phyloP scores from a whole-genome alignment of 2,113 vertebrate genomes.

The cattle (Bos taurus) region DNA sequence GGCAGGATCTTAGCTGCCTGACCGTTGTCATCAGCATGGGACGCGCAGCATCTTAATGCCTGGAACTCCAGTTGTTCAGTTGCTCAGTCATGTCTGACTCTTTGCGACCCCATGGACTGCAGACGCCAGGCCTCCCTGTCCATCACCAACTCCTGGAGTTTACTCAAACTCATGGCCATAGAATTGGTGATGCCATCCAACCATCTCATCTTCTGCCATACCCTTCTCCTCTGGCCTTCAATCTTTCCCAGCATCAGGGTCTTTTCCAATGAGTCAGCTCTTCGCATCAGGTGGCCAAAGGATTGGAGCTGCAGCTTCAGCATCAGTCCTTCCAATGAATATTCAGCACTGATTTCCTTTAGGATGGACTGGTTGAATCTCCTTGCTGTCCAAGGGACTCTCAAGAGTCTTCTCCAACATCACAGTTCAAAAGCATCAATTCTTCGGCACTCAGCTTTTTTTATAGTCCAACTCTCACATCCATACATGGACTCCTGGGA shows the following conservation, averaged over 20 bases:
- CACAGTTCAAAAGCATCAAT: not conserved
- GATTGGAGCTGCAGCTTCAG: fast-evolving
- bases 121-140: not conserved
- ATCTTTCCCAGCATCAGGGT: not conserved
- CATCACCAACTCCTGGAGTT: not conserved
- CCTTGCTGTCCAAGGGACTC: not conserved
- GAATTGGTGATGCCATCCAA: not conserved
- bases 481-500: fast-evolving
- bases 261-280: not conserved
- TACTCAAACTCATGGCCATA: not conserved
- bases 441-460: not conserved
- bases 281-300: not conserved
- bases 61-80: fast-evolving
- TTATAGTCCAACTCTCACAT: not conserved
- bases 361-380: not conserved
- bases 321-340: fast-evolving
- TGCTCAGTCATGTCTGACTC: not conserved
- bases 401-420: not conserved
- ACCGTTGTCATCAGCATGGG: fast-evolving
- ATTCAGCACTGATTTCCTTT: fast-evolving
- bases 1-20: not conserved
- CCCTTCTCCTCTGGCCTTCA: not conserved
- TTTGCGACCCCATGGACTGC: not conserved
- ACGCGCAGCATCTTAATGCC: fast-evolving
- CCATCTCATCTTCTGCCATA: fast-evolving